Conservation (phyloP, 2,888 invertebrate genomes). For the Pardosa pseudoannulata region DNA sequence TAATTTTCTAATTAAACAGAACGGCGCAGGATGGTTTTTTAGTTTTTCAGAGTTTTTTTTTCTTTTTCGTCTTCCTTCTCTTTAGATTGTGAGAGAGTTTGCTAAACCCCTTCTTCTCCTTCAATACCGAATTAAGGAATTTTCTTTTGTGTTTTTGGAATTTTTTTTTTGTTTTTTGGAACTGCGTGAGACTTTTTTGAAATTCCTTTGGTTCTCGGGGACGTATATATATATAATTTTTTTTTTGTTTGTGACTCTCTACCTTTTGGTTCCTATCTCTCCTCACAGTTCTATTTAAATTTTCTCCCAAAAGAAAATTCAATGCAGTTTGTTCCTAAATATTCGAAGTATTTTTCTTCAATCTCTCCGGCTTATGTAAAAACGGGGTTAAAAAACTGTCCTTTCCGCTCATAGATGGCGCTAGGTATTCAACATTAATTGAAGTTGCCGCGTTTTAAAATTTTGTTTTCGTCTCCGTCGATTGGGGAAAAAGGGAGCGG, state of each 20-base stretch:
- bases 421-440: conserved; percentile 5
- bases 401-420: conserved; percentile 25
- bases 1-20: conserved; percentile 73
- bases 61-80: conserved; percentile 4
- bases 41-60: conserved; percentile 38
- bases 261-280: conserved; percentile 36
- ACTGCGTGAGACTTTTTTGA: conserved; percentile 65
- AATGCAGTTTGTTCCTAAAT: neutral
- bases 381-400: neutral
- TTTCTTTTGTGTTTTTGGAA: conserved; percentile 48
- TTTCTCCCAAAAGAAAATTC: conserved; percentile 1
- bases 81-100: conserved; percentile 44
- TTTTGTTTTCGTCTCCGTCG: neutral
- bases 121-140: conserved; percentile 70
- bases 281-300: neutral
- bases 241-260: conserved; percentile 22
- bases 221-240: conserved; percentile 45
- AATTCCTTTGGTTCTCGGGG: conserved; percentile 56
- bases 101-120: conserved; percentile 60
- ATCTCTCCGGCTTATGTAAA: neutral
- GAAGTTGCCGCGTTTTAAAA: neutral
- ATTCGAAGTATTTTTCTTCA: neutral
- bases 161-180: conserved; percentile 30
- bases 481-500: neutral
- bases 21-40: conserved; percentile 62